phyloP scores from a whole-genome alignment of 2,113 vertebrate species.

The Rhynchomys soricoides region DNA sequence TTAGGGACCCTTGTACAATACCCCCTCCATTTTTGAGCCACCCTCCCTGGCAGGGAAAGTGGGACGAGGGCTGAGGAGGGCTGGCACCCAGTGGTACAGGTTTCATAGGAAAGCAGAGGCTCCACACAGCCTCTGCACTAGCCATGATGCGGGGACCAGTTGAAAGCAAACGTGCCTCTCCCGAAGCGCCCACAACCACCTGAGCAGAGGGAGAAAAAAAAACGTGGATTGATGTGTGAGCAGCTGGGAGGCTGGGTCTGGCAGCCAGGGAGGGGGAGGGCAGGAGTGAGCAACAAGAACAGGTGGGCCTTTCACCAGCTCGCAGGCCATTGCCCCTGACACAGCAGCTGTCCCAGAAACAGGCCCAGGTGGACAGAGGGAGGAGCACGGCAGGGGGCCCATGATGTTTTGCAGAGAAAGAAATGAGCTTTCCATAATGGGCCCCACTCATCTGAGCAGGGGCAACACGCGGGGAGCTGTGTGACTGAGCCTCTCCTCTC shows the following conservation, averaged over 20 bases:
- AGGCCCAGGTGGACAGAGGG: constrained; percentile 47
- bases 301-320: constrained; percentile 74
- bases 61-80: not conserved
- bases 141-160: not conserved
- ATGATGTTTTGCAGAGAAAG: constrained; percentile 64
- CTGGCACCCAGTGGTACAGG: not conserved
- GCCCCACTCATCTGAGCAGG: constrained; percentile 25
- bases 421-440: constrained; percentile 47
- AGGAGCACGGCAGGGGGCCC: constrained; percentile 29
- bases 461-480: constrained; percentile 51
- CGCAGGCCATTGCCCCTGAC: constrained; percentile 27
- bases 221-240: constrained; percentile 64
- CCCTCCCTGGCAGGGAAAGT: rapidly evolving
- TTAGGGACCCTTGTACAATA: not conserved
- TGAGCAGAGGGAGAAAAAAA: not conserved
- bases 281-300: not conserved
- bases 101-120: not conserved
- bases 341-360: constrained; percentile 79
- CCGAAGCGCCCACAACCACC: not conserved
- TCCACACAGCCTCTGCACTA: not conserved
- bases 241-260: constrained; percentile 3
- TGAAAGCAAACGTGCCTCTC: constrained; percentile 42
- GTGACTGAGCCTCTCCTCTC: constrained; percentile 52
- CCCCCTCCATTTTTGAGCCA: not conserved
- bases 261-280: not conserved